These are phyloP conservation scores for Clarias fuscus DNA, from an alignment of 2,797 vertebrate species.

Conservation along the genomic window DNA sequence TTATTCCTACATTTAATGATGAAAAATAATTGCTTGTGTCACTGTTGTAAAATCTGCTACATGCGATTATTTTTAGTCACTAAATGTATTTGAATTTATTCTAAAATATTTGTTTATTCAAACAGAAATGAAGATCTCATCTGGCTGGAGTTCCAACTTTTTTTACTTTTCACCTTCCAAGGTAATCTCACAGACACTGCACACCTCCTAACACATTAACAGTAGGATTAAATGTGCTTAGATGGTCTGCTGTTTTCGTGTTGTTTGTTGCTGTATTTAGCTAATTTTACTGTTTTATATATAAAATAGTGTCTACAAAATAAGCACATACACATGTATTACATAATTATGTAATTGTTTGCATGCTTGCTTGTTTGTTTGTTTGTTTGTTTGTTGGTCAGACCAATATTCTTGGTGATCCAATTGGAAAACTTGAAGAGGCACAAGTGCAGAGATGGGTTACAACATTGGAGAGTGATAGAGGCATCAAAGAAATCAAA, in stretches of 20 bases:
- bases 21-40: background rate
- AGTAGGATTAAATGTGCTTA: background rate
- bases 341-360: too few species aligned
- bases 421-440: slow-evolving; percentile 60
- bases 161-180: slow-evolving; percentile 55
- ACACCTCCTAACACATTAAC: background rate
- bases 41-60: too few species aligned
- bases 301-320: too few species aligned
- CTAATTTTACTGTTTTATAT: background rate
- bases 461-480: slow-evolving; percentile 11
- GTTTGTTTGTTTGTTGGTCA: background rate
- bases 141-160: slow-evolving; percentile 71
- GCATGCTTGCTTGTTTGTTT: background rate
- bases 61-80: too few species aligned
- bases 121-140: slow-evolving; percentile 68
- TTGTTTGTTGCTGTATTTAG: background rate
- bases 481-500: slow-evolving; percentile 41
- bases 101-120: background rate
- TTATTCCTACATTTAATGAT: background rate
- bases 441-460: slow-evolving; percentile 64
- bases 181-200: slow-evolving; percentile 53
- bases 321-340: too few species aligned
- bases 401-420: slow-evolving; percentile 25
- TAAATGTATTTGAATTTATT: too few species aligned
- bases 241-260: background rate